Conservation (phyloP, 2,113 vertebrate genomes). For the Microtus pennsylvanicus region DNA sequence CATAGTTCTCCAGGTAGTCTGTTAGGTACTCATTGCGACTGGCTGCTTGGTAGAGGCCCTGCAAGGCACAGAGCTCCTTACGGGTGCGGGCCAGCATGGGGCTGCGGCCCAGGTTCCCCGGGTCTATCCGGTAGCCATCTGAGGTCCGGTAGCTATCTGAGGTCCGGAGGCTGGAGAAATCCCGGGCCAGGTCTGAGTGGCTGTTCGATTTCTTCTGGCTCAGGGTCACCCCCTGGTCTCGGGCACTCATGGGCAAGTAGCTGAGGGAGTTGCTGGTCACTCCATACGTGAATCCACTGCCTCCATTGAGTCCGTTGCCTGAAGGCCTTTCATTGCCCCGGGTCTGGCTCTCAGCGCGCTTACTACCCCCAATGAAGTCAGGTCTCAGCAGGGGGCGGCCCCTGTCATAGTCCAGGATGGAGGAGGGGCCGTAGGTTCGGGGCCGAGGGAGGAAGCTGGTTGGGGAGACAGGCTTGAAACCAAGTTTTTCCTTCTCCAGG, state of each 20-base stretch:
- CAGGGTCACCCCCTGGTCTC: constrained; percentile 83
- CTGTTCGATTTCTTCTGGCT: constrained; percentile 92
- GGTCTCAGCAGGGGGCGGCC: constrained; percentile 90
- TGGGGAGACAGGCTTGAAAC: constrained; percentile 87
- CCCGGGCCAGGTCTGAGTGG: constrained; percentile 94
- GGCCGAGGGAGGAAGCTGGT: constrained; percentile 90
- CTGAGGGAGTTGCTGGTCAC: constrained; percentile 85
- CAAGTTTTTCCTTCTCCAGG: constrained; percentile 90
- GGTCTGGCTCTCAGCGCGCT: constrained; percentile 91
- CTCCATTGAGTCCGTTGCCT: constrained; percentile 86
- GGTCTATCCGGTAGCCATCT: constrained; percentile 80
- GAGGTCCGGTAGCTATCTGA: constrained; percentile 86
- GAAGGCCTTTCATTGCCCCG: constrained; percentile 85
- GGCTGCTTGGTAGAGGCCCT: constrained; percentile 84
- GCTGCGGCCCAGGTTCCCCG: constrained; percentile 40
- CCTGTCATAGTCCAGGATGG: constrained; percentile 86
- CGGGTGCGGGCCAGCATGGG: constrained; percentile 71
- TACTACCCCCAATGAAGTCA: constrained; percentile 86
- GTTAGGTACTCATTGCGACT: constrained; percentile 79
- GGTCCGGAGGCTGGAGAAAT: constrained; percentile 90
- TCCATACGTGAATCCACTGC: constrained; percentile 73
- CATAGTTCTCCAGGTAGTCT: constrained; percentile 82
- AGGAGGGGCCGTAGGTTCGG: constrained; percentile 84
- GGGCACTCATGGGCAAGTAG: constrained; percentile 83
- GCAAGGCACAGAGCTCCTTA: constrained; percentile 82